Evolutionary conservation across 1,140 invertebrate genomes (phyloP), one percentile per base, ranked within the genome.

Genomic region (Calephelis nemesis): DNA sequence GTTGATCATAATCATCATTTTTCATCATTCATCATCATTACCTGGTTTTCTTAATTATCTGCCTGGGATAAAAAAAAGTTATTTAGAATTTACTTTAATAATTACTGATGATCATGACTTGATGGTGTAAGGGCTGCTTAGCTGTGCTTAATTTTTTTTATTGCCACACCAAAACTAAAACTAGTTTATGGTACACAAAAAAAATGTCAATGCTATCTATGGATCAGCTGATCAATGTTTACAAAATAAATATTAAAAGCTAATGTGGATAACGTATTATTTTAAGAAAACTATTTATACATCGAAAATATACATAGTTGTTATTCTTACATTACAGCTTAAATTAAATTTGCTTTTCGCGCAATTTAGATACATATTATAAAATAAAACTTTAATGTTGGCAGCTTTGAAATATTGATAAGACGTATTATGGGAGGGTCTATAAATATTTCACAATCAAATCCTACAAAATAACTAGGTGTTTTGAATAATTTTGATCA

Each of bases 321-420:
- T 8, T 47, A 9, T 15, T 42, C 42, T 6, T 4, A 48, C 13
- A 11, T 47, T 7, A 15, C 42, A 47, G 4, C 40, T 47, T 19
- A 63, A 47, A 63, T 45, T 60, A 60, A 40, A 40, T 60, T 60
- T 39, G 39, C 12, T 39, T 60, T 60, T 60, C 54, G 54, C 54
- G 54, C 58, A 60, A 60, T 60, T 13, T 60, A 60, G 11, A 42
- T 30, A 60, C 40, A 67, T 63, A 68, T 58, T 68, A 69, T 71
- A 76, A 78, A 50, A 77, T 77, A 74, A 72, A 64, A 78, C 71
- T 77, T 68, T 83, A 87, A 81, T 88, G 82, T 79, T 84, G 88
- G 84, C 85, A 91, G 84, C 84, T 83, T 86, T 70, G 74, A 81
- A 65, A 79, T 74, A 85, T 81, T 88, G 85, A 88, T 90, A 88